Conservation (phyloP, 2,113 vertebrate species). For the Cettia cetti region DNA sequence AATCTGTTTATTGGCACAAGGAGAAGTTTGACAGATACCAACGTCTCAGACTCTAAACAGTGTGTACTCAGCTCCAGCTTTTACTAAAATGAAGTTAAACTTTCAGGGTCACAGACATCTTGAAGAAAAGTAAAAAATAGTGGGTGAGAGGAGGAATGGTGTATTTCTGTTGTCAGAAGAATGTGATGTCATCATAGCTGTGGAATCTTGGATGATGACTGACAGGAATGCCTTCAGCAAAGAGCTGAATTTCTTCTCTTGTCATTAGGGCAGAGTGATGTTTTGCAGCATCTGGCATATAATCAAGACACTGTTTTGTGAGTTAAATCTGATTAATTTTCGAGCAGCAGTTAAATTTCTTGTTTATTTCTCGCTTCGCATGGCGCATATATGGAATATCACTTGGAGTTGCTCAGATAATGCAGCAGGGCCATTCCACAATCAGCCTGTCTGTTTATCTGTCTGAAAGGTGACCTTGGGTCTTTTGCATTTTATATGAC, state of each 20-base stretch:
- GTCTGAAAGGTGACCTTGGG: background rate
- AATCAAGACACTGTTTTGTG: background rate
- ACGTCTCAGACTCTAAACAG: background rate
- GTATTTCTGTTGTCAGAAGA: conserved; percentile 4
- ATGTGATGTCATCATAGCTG: background rate
- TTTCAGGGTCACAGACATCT: background rate
- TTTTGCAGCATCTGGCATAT: conserved; percentile 14
- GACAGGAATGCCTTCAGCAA: background rate
- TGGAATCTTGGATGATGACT: conserved; percentile 15
- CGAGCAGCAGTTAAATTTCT: background rate
- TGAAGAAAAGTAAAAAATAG: background rate
- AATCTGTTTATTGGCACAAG: background rate
- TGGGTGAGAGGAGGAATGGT: background rate
- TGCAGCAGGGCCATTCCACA: background rate
- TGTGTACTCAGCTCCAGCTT: background rate
- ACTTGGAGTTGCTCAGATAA: background rate
- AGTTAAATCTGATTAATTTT: background rate
- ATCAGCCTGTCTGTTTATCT: background rate
- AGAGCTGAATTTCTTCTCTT: background rate
- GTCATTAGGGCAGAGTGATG: background rate
- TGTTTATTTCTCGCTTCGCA: background rate
- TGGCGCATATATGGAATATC: background rate
- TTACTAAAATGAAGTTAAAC: background rate
- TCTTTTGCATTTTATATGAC: background rate
- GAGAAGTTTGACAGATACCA: background rate